Base-by-base conservation (phyloP, 2,113 vertebrate genomes). In the Anthoscopus minutus region DNA sequence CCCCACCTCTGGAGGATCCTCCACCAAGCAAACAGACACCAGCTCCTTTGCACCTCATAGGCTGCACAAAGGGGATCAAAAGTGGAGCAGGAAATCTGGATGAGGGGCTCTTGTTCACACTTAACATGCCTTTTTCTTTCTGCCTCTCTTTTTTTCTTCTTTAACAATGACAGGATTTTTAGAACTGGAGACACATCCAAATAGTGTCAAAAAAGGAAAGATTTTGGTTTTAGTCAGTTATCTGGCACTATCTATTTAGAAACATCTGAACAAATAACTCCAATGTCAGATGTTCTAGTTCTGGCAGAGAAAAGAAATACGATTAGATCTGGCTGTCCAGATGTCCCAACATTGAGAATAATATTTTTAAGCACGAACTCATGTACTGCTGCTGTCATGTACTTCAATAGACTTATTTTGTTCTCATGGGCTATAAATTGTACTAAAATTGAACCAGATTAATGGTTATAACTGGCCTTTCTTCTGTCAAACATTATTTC, bases 341-440 rank as follows among this genome's bases (percentile, higher is more conserved):
- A 96, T 96, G 92, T 95, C 89, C 90, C 94, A 93, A 78, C 13
- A 5, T 12, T 79, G 76, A 81, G 86, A 96, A 97, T 89, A 84
- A 81, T 83, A 95, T 93, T 95, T 96, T 93, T 90, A 95, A 95
- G 92, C 94, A 96, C 86, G 85, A 94, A 94, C 93, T 97, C 95
- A 96, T 96, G 95, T 67, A 90, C 93, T 94, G 82, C 79, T 94
- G 92, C 72, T 95, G 95, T 96, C 95, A 93, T 81, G 82, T 92
- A 92, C 71, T 96, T 94, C 90, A 95, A 67, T 77, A 92, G 92
- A 69, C 67, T 92, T 81, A 92, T 94, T 95, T 92, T 94, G 64
- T 88, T 90, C 82, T 90, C 50, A 31, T 94, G 60, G 72, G 80
- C 90, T 66, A 90, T 95, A 92, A 96, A 96, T 92, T 88, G 76